These are phyloP conservation scores for Calliopum simillimum DNA, from an alignment of 2,888 invertebrate species.

Conservation along the genomic window DNA sequence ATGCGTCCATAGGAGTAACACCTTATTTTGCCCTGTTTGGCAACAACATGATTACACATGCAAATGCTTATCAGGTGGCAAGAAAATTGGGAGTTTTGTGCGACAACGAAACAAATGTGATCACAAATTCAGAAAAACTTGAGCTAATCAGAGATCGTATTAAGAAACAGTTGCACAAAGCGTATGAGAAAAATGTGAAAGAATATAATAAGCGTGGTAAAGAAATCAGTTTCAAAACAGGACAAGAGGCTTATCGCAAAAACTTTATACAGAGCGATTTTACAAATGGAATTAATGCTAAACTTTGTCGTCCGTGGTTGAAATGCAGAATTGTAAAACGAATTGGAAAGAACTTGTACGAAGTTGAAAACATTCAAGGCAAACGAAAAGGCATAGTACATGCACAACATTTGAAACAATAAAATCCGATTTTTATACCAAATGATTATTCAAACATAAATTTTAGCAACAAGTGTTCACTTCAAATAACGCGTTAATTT, in stretches of 20 bases:
- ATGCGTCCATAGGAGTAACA: too few relatives aligned
- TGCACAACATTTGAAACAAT: neutral
- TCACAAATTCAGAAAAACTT: too few relatives aligned
- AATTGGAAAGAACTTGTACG: neutral
- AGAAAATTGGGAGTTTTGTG: neutral
- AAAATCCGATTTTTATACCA: too few relatives aligned
- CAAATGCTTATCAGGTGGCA: neutral
- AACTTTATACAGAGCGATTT: neutral
- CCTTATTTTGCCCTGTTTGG: too few relatives aligned
- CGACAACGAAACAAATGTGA: too few relatives aligned
- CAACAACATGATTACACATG: neutral
- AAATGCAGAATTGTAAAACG: neutral
- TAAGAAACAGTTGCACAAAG: neutral
- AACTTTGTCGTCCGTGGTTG: neutral
- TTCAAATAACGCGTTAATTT: too few relatives aligned
- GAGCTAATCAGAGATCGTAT: too few relatives aligned
- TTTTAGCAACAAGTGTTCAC: too few relatives aligned
- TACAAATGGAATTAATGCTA: neutral
- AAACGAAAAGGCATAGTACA: neutral
- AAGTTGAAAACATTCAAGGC: neutral
- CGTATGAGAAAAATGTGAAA: neutral
- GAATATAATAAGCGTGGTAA: neutral
- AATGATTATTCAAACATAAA: too few relatives aligned
- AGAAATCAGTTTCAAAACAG: neutral
- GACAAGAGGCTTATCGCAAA: neutral